These are phyloP conservation scores for Hippocampus zosterae DNA, from an alignment of 2,113 vertebrate species.

Conservation along the genomic window DNA sequence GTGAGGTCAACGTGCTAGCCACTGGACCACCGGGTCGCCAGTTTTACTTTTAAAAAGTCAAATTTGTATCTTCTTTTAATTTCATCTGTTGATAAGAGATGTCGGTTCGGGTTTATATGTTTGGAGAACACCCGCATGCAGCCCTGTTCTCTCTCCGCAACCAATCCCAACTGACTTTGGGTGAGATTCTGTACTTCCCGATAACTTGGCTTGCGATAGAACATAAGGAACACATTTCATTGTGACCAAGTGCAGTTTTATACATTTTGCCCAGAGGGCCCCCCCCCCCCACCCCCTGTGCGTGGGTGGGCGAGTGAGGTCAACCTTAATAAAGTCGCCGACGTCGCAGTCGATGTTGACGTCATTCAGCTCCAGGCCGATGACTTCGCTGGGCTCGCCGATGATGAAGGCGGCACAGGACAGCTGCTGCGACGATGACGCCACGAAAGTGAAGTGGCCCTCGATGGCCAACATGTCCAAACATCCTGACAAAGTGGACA, in stretches of 20 bases:
- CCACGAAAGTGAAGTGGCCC: constrained; percentile 62
- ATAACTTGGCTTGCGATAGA: too few relatives aligned
- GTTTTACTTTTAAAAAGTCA: not conserved
- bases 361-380: constrained; percentile 64
- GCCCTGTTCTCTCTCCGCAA: too few relatives aligned
- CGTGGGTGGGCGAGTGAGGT: constrained; percentile 2
- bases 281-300: too few relatives aligned
- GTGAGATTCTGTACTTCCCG: too few relatives aligned
- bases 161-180: too few relatives aligned
- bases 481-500: constrained; percentile 44
- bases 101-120: not conserved
- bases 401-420: constrained; percentile 67
- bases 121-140: not conserved
- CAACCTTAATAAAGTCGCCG: constrained; percentile 69
- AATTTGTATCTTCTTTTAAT: constrained; percentile 25
- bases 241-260: too few relatives aligned
- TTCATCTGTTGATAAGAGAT: constrained; percentile 8
- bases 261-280: too few relatives aligned
- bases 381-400: constrained; percentile 63
- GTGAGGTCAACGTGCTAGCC: too few relatives aligned
- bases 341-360: constrained; percentile 65
- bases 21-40: too few relatives aligned
- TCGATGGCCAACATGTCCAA: constrained; percentile 69
- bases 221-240: too few relatives aligned
- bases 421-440: constrained; percentile 52